Percentiles rank a stretch among this genome's conserved stretches.
Evolutionary conservation across 2,797 vertebrate species (phyloP).

Genomic region (Sciaenops ocellatus): DNA sequence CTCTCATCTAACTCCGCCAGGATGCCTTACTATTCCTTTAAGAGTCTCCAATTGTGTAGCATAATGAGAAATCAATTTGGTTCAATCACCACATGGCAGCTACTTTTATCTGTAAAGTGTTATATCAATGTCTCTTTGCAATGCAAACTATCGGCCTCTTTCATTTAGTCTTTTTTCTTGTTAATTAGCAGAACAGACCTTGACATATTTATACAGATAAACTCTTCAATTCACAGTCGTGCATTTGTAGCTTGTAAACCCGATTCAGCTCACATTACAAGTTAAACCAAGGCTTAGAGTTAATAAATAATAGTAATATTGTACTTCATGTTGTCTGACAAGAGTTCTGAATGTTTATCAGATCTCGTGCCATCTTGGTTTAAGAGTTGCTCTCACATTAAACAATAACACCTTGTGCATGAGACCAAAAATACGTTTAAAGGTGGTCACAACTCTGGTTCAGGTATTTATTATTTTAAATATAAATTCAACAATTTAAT

Average conservation of each 20-base stretch:
- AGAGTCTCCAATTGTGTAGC: not conserved
- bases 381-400: not conserved
- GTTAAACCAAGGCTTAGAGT: not conserved
- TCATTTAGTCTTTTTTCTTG: not conserved
- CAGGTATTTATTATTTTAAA: slow-evolving; percentile 1
- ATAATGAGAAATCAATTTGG: not conserved
- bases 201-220: slow-evolving; percentile 23
- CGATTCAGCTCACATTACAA: slow-evolving; percentile 4
- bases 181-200: slow-evolving; percentile 15
- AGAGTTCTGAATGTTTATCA: not conserved
- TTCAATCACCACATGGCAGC: not conserved
- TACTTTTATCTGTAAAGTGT: not conserved
- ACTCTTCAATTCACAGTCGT: not conserved
- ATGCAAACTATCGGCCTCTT: not conserved
- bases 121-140: not conserved
- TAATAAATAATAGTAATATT: not conserved
- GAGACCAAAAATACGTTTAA: no score
- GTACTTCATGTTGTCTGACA: not conserved
- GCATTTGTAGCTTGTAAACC: not conserved
- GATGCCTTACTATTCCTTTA: not conserved
- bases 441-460: not conserved
- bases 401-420: not conserved
- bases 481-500: not conserved
- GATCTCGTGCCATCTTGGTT: not conserved
- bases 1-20: not conserved